Percentiles rank a stretch among this genome's conserved stretches.
These are phyloP conservation scores for Panulirus ornatus DNA, from an alignment of 1,140 invertebrate genomes.

Conservation along the genomic window DNA sequence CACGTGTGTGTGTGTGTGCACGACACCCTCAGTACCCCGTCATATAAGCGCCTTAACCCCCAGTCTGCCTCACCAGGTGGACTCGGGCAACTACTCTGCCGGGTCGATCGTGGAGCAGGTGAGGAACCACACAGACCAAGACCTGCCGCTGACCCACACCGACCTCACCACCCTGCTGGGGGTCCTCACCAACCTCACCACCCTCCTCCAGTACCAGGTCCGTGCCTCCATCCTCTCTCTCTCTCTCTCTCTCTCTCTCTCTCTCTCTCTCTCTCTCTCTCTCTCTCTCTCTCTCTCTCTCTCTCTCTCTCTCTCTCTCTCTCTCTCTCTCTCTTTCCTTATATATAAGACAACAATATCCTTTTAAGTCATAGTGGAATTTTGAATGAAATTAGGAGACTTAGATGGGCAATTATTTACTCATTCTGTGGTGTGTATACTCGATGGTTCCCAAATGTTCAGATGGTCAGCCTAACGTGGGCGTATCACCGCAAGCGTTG, in stretches of 20 bases:
- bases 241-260: not conserved
- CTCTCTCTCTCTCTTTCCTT: not conserved
- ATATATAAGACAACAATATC: not conserved
- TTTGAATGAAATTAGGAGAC: no score
- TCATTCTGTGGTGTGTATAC: no score
- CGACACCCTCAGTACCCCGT: not conserved
- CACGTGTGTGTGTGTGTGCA: slow-evolving; percentile 1
- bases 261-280: not conserved
- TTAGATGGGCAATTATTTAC: no score
- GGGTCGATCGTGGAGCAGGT: not conserved
- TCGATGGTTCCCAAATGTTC: no score
- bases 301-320: no score
- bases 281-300: not conserved
- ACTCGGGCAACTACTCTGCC: not conserved
- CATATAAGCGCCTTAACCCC: not conserved
- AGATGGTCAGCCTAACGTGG: no score
- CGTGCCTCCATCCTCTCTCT: not conserved
- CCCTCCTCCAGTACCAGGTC: not conserved
- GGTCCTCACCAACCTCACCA: not conserved
- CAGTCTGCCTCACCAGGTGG: not conserved
- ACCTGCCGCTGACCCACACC: not conserved
- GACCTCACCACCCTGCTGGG: not conserved
- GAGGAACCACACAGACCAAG: not conserved
- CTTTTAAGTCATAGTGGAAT: no score
- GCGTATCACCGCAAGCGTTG: no score